Evolutionary conservation across 2,888 invertebrate genomes (phyloP), one percentile per base, ranked within the genome.

Genomic region (Cremastinae sp.): DNA sequence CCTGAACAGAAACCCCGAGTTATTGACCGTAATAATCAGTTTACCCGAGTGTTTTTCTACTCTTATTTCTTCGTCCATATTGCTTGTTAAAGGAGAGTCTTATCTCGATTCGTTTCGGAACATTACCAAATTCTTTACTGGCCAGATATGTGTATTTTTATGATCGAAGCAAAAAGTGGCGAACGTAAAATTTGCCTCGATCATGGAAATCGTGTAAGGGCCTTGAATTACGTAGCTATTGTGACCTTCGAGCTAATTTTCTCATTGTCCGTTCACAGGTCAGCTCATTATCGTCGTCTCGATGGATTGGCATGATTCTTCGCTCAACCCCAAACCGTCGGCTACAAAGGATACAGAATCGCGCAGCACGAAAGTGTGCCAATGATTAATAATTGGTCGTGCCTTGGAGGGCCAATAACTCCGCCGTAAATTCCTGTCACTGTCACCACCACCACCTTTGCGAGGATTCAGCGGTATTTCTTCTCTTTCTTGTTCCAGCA

Each of bases 11-110:
- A 54, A 61, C 38, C 45, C 20, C 45, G 62, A 61, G 45, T 70
- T 70, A 70, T 70, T 70, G 54, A 45, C 70, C 62, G 43, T 70
- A 54, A 70, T 70, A 70, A 70, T 62, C 62, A 41, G 45, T 54
- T 53, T 54, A 53, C 45, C 51, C 45, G 28, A 58, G 36, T 58
- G 38, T 58, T 56, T 56, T 68, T 47, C 68, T 41, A 51, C n/a
- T 20, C 51, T 51, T 70, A 61, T 49, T 70, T 61, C 41, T 61
- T 43, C 28, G 34, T 53, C 70, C 18, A 53, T 53, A 61, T 53
- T 70, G 51, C 59, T 69, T 49, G 20, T 28, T 41, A 16, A 16
- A 20, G 28, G 41, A 51, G 20, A 68, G 59, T 45, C 34, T 45
- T 22, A 56, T 68, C 56, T 12, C 36, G 36, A 36, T 68, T 10